Evolutionary conservation across 2,888 invertebrate species (phyloP), one percentile per base, ranked within the genome.

Genomic region (Shargacucullia verbasci): DNA sequence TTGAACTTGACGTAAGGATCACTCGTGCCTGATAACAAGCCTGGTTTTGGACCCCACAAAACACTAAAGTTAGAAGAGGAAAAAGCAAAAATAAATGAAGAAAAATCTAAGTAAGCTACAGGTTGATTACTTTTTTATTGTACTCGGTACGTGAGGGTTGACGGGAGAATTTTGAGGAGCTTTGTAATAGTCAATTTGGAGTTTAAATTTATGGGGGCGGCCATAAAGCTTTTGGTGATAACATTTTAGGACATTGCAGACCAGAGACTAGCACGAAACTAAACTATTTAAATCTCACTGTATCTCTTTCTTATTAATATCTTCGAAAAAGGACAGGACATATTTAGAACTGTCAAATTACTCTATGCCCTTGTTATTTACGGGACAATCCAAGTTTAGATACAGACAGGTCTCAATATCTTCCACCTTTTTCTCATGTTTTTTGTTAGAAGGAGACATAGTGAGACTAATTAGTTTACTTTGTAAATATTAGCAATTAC

Each of bases 1-100:
- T 99, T 99, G 93, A 99, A 98, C 95, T 99, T 99, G 54, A 99
- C 98, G 93, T 99, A 99, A 15, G 99, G 99, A 94, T 99, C 99
- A 90, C 99, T 99, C 63, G 98, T 97, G 76, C 99, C 99, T 98
- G 94, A 87, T 88, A 95, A 90, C 88, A 94, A 86, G 81, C 92
- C 92, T 92, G 90, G 84, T 87, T 89, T 91, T 90, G 89, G 91
- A 85, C 76, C 89, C 90, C 89, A 86, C 87, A 87, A 88, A 86
- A 82, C 78, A 70, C 69, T 56, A 79, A n/a, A n/a, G 86, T 91
- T 89, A 91, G 90, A 91, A 86, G 79, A 81, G 68, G 76, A 89
- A 89, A 78, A 92, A 92, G 91, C 91, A 70, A 85, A 86, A 85
- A 82, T 72, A 85, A 87, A 86, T 54, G 35, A 73, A 81, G 20